Base-by-base conservation (phyloP, 2,113 vertebrate genomes). In the Paraplagusia blochii region DNA sequence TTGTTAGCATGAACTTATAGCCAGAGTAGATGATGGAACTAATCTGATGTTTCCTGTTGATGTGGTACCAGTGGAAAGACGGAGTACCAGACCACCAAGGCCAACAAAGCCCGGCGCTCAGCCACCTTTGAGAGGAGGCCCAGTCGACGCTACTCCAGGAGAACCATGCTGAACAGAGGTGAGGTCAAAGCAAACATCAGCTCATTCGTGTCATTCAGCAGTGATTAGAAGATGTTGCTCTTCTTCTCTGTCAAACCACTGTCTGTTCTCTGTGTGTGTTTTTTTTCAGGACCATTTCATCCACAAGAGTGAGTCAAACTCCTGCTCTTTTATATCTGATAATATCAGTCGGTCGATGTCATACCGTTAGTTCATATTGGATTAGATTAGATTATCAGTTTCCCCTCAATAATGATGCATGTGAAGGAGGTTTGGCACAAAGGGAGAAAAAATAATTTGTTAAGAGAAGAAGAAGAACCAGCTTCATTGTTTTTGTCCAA, bases 71-170 rank as follows among this genome's bases (percentile, higher is more conserved):
- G 97, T 81, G 97, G 97, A 47, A 98, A 98, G 87, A 99, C 97
- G 0, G 97, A 99, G 46, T 99, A 99, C 80, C 97, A 99, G 88
- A 98, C 97, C n/a, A 98, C 96, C 52, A 98, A 98, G 85, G 92
- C 90, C 33, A 98, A 90, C 63, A 99, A 99, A 91, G 93, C 96
- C 22, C 90, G 97, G 69, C 86, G 96, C 9, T 96, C 95, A 0
- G 73, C 95, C 36, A 96, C 95, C 1, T 99, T 99, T 81, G 97
- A 99, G 87, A 94, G 97, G 62, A 90, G 97, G 39, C 96, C 97
- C 40, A 99, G 97, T 80, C 94, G 95, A 53, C 93, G 97, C 42
- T 99, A 99, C 44, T 98, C 97, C 44, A 91, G 95, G 38, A 91
- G 97, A 76, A 95, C 94, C 42, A 80, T 94, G 68, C 92, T 91